phyloP scores from a whole-genome alignment of 2,888 invertebrate genomes.

The Gandaritis pyraliata region DNA sequence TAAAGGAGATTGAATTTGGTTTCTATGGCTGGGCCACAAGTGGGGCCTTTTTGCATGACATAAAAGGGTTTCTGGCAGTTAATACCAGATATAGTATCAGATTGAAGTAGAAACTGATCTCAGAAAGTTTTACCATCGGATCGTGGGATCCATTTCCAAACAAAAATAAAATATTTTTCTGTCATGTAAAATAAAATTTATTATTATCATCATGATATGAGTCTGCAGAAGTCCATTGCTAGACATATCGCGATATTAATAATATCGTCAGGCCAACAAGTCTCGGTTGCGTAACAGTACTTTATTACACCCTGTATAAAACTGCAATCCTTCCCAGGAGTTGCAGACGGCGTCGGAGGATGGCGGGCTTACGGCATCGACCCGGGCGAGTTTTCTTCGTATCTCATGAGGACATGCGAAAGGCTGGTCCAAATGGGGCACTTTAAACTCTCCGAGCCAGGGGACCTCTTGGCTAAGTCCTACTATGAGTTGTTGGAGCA shows the following conservation, averaged over 20 bases:
- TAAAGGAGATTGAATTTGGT: background rate
- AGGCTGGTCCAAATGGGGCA: conserved; percentile 94
- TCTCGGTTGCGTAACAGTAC: too few relatives aligned
- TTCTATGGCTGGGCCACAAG: too few relatives aligned
- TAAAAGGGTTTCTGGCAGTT: too few relatives aligned
- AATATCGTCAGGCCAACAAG: too few relatives aligned
- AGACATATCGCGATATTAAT: background rate
- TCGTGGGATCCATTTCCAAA: too few relatives aligned
- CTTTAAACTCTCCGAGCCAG: conserved; percentile 94
- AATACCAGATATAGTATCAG: too few relatives aligned
- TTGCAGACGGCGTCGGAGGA: conserved; percentile 99
- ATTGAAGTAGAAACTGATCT: too few relatives aligned
- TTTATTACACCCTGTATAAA: background rate
- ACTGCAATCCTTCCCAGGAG: conserved; percentile 86
- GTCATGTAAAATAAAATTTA: too few relatives aligned
- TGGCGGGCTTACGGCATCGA: conserved; percentile 99
- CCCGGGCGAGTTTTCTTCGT: conserved; percentile 97
- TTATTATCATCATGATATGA: background rate
- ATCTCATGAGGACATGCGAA: conserved; percentile 97
- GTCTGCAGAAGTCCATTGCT: background rate
- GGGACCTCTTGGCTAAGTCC: conserved; percentile 94
- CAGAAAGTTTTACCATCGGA: too few relatives aligned
- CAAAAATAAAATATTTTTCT: too few relatives aligned
- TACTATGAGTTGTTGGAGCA: conserved; percentile 96
- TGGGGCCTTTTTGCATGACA: too few relatives aligned